These are phyloP conservation scores for Melanotaenia maccullochi DNA, from an alignment of 2,797 vertebrate genomes.

Conservation along the genomic window DNA sequence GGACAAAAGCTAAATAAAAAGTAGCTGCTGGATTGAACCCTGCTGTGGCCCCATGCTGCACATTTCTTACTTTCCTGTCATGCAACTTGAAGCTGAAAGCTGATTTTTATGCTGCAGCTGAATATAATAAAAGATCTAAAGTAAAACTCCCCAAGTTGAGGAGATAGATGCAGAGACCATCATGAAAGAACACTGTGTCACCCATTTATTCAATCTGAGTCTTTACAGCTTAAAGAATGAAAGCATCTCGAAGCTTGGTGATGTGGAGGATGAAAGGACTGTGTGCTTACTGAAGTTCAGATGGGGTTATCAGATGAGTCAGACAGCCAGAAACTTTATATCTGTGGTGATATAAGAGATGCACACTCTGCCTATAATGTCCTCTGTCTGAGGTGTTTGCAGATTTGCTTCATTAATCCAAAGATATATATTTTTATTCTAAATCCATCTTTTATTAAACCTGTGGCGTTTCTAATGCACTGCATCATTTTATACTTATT, in stretches of 20 bases:
- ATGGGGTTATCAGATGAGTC: neutral
- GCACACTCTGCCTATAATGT: neutral
- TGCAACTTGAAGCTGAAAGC: too few relatives aligned
- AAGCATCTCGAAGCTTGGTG: neutral
- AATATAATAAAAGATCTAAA: neutral
- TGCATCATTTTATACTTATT: too few relatives aligned
- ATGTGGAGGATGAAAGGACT: neutral
- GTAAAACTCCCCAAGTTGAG: neutral
- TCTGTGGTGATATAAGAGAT: neutral
- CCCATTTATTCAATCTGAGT: neutral
- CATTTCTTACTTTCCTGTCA: too few relatives aligned
- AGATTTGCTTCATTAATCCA: neutral
- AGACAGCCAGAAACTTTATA: neutral
- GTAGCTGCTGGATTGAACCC: too few relatives aligned
- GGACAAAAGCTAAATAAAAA: too few relatives aligned
- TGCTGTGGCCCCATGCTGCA: too few relatives aligned
- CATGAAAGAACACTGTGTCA: neutral
- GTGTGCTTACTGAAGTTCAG: neutral
- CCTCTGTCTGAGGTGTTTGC: neutral
- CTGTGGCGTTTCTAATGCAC: too few relatives aligned
- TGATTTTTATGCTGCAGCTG: too few relatives aligned
- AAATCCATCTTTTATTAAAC: neutral
- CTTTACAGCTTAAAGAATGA: neutral
- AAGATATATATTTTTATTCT: neutral
- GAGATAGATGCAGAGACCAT: neutral